phyloP scores from a whole-genome alignment of 2,888 invertebrate genomes.

The Xanthia icteritia region DNA sequence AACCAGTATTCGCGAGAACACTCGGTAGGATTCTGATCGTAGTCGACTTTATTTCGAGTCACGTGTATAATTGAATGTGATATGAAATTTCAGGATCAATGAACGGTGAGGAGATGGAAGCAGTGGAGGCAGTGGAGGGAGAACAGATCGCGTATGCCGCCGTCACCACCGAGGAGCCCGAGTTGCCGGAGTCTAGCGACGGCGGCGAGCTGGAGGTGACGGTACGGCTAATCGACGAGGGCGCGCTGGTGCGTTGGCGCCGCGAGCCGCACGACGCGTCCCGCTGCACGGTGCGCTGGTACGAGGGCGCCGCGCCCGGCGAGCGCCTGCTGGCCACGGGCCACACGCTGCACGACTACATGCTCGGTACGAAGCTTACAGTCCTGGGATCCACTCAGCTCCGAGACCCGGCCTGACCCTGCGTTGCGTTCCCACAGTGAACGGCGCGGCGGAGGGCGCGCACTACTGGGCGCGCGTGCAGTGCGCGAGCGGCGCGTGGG shows the following conservation, averaged over 20 bases:
- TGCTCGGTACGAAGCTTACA: slow-evolving; percentile 83
- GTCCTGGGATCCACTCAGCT: neutral
- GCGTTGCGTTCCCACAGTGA: slow-evolving; percentile 86
- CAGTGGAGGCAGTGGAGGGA: slow-evolving; percentile 58
- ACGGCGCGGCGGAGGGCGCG: slow-evolving; percentile 93
- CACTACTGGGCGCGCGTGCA: slow-evolving; percentile 94
- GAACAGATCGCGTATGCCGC: slow-evolving; percentile 68
- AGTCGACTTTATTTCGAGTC: neutral
- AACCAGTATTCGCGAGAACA: slow-evolving; percentile 94
- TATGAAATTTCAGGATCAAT: slow-evolving; percentile 31
- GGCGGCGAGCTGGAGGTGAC: slow-evolving; percentile 92
- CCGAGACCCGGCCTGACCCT: neutral
- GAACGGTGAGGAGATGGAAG: slow-evolving; percentile 53
- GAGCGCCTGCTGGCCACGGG: slow-evolving; percentile 91
- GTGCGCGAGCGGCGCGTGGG: slow-evolving; percentile 92
- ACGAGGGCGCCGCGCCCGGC: slow-evolving; percentile 91
- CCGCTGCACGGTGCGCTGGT: slow-evolving; percentile 93
- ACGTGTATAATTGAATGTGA: neutral
- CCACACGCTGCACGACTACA: slow-evolving; percentile 93
- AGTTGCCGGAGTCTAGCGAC: slow-evolving; percentile 79
- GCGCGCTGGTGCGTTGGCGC: slow-evolving; percentile 94
- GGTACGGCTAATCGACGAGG: slow-evolving; percentile 93
- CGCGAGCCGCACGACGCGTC: slow-evolving; percentile 91
- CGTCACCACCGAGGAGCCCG: slow-evolving; percentile 56
- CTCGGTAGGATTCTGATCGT: slow-evolving; percentile 77